phyloP scores from a whole-genome alignment of 2,797 vertebrate species.

The Pseudochaenichthys georgianus region DNA sequence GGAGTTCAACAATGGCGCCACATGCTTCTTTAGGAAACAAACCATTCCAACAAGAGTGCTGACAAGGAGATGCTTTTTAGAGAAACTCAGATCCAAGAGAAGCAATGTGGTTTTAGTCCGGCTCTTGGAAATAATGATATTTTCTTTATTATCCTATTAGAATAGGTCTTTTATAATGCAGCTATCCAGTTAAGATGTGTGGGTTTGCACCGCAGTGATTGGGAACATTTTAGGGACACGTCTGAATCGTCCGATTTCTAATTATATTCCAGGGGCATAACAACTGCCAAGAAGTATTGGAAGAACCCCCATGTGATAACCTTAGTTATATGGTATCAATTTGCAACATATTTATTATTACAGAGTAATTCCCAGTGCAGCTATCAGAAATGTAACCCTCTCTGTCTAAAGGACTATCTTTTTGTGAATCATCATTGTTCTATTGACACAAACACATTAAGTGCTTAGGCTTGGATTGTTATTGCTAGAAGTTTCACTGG shows the following conservation, averaged over 20 bases:
- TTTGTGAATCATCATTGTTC: not conserved
- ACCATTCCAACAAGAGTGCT: constrained; percentile 4
- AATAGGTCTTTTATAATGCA: not conserved
- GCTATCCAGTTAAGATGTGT: not conserved
- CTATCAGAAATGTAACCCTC: too few species aligned
- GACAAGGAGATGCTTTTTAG: constrained; percentile 7
- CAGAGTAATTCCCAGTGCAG: not conserved
- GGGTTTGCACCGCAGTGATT: not conserved
- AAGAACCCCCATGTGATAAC: not conserved
- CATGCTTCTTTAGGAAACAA: constrained; percentile 11
- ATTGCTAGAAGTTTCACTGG: not conserved
- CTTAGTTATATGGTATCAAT: not conserved
- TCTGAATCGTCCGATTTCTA: not conserved
- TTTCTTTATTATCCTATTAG: not conserved
- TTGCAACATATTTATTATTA: not conserved
- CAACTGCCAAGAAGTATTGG: not conserved
- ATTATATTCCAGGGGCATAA: constrained; percentile 1
- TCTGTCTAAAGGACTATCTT: not conserved
- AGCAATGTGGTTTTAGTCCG: not conserved
- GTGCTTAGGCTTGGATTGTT: not conserved
- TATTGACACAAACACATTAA: not conserved
- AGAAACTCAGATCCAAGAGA: not conserved
- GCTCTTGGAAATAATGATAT: constrained; percentile 4
- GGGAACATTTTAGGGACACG: not conserved
- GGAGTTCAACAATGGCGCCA: constrained; percentile 7